Base-by-base conservation (phyloP, 2,797 vertebrate species). In the Hemibagrus guttatus region DNA sequence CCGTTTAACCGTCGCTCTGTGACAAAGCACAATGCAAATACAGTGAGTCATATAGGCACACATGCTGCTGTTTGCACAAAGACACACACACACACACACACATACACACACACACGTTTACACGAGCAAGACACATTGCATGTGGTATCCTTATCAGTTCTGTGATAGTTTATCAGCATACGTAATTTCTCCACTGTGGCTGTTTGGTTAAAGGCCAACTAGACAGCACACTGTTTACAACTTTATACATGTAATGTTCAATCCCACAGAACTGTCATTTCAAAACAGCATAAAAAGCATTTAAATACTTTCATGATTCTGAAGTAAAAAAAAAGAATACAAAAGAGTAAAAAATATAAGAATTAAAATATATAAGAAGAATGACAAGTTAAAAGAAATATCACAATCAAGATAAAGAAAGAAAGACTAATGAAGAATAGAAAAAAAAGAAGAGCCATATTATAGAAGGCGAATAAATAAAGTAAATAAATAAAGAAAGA, bases 1-100 rank as follows among this genome's bases (percentile, higher is more conserved):
- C 87, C 83, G 87, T 87, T 89, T 83, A 88, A 88, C 81, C 79
- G 84, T 72, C 86, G 28, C 56, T 82, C 68, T 39, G 75, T 89
- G 90, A 88, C 90, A 84, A 86, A 89, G 78, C 88, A 64, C 13
- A 89, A 86, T 63, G 84, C 87, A 89, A 86, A 80, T 84, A 52
- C 54, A 71, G 49, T 28, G 81, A 88, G 68, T 74, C 80, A 79
- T 71, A 78, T 68, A 71, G 69, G 59, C 54, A 71, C 14, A 83
- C 80, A 76, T 63, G n/a, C 81, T 84, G 26, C 39, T 84, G 64
- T 86, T 68, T 88, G 87, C 75, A 87, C 82, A 89, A 85, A 59
- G 16, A 74, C 81, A 81, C 78, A 80, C 74, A 31, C 71, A 49
- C 42, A 9, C 16, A 11, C 28, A 35, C 28, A 31, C 71, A 49